Conservation (phyloP, 2,888 invertebrate species). For the Melieria picta region DNA sequence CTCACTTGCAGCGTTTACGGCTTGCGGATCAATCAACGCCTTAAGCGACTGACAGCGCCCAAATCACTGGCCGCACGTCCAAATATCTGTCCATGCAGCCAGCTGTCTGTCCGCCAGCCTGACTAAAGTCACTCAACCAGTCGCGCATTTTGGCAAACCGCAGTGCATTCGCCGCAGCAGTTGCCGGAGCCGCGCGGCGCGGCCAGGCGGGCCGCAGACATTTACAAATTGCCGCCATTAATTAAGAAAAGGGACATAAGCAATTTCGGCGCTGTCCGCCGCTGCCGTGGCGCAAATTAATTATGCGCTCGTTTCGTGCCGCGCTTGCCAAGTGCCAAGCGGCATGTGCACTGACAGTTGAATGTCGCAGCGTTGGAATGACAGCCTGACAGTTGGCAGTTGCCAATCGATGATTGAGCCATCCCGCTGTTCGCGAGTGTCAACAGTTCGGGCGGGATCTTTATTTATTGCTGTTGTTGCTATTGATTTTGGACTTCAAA, state of each 20-base stretch:
- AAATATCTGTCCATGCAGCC: not conserved
- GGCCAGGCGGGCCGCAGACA: slow-evolving; percentile 48
- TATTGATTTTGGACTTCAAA: too few species aligned
- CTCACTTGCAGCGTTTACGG: slow-evolving; percentile 33
- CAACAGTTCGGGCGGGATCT: too few species aligned
- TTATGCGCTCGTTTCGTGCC: slow-evolving; percentile 37
- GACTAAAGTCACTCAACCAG: slow-evolving; percentile 19
- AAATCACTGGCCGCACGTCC: slow-evolving; percentile 10
- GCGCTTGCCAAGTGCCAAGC: not conserved
- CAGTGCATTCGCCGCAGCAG: not conserved
- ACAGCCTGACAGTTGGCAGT: too few species aligned
- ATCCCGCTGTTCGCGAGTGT: too few species aligned
- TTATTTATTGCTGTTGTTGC: too few species aligned
- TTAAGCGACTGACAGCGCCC: slow-evolving; percentile 47
- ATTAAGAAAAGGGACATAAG: slow-evolving; percentile 57
- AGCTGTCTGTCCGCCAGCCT: slow-evolving; percentile 2
- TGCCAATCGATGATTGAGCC: too few species aligned
- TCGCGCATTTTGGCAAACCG: not conserved
- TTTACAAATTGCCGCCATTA: slow-evolving; percentile 63
- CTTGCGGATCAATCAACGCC: slow-evolving; percentile 59
- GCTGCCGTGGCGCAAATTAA: slow-evolving; percentile 43
- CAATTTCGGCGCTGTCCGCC: slow-evolving; percentile 34
- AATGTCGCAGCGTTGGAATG: too few species aligned
- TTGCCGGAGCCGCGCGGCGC: slow-evolving; percentile 42
- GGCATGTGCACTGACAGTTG: too few species aligned